A percentile compares a stretch with the other conserved stretches of the same genome.
These are phyloP conservation scores for Edolisoma coerulescens DNA, from an alignment of 2,113 vertebrate species.

Conservation along the genomic window DNA sequence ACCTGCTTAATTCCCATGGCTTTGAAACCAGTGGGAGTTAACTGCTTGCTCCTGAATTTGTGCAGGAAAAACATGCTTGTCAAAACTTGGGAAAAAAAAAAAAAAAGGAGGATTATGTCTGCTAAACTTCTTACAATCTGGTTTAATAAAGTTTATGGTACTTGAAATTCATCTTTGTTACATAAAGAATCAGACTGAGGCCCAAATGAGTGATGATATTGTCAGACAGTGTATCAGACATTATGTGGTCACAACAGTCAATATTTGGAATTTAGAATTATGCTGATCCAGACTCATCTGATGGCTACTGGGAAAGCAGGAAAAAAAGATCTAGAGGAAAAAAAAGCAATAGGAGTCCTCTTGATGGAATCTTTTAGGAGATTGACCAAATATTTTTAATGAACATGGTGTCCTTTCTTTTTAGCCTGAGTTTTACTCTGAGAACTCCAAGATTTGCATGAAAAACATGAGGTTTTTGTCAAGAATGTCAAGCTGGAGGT, in stretches of 20 bases:
- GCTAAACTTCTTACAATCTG: background rate
- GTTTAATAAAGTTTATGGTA: background rate
- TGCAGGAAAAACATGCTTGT: background rate
- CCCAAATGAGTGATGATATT: background rate
- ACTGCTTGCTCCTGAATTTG: slow-evolving; percentile 1
- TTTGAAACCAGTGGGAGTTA: slow-evolving; percentile 40
- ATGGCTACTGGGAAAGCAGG: background rate
- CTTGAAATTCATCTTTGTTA: background rate
- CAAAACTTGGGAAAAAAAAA: background rate
- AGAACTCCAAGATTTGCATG: background rate
- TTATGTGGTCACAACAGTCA: fast-evolving
- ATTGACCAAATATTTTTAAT: background rate
- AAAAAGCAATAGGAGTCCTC: background rate
- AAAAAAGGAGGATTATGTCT: background rate
- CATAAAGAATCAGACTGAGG: background rate
- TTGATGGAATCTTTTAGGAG: background rate
- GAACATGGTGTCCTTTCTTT: background rate
- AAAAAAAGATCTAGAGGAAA: background rate
- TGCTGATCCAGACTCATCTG: background rate
- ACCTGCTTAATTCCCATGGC: slow-evolving; percentile 46
- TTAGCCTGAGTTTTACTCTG: background rate
- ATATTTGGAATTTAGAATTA: background rate
- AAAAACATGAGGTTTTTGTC: background rate
- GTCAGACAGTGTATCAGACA: background rate
- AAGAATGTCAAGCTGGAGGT: background rate